Evolutionary conservation across 2,113 vertebrate species (phyloP).

Genomic region (Uria aalge): DNA sequence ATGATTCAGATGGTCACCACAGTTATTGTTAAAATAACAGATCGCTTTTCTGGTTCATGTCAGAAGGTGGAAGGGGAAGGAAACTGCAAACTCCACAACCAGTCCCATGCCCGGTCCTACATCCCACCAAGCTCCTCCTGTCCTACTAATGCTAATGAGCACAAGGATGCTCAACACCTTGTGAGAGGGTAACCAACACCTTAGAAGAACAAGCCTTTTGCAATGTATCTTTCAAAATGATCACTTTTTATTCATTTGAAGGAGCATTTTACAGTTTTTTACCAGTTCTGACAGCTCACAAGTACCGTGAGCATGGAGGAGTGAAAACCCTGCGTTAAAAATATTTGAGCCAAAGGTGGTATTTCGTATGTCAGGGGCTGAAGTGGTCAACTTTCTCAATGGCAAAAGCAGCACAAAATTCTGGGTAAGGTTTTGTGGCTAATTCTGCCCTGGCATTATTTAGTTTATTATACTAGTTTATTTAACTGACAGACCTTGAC

Average conservation of each 20-base stretch:
- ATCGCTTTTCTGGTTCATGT: background rate
- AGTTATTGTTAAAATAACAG: background rate
- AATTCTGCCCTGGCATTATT: background rate
- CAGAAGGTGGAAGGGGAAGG: background rate
- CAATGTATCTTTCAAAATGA: background rate
- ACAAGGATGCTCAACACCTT: background rate
- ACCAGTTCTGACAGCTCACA: background rate
- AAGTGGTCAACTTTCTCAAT: background rate
- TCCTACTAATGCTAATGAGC: background rate
- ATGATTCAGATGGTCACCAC: background rate
- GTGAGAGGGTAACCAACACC: accelerated
- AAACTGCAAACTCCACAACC: background rate
- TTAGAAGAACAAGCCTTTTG: background rate
- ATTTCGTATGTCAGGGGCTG: background rate
- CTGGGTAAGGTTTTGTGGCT: background rate
- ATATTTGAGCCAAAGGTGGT: background rate
- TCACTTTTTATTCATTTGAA: background rate
- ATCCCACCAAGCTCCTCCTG: background rate
- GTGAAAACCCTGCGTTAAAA: background rate
- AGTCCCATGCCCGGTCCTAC: background rate
- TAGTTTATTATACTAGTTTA: background rate
- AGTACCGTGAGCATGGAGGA: background rate
- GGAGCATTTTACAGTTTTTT: background rate
- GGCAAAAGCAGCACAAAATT: background rate
- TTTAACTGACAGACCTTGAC: background rate